phyloP scores from a whole-genome alignment of 2,113 vertebrate species.

The Theristicus caerulescens region DNA sequence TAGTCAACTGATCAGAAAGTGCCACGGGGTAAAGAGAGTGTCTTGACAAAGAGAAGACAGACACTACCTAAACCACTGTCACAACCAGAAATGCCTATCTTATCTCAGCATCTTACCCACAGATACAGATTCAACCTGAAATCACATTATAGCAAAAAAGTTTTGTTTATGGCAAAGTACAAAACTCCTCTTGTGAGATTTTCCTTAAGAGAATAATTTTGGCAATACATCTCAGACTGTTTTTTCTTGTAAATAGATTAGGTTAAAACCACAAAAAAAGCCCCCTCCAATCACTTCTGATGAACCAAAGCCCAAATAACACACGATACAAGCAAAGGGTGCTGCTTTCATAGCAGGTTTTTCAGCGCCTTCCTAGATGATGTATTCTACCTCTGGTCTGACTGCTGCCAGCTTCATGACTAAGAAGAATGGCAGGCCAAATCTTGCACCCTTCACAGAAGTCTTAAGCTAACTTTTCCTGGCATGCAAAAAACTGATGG shows the following conservation, averaged over 20 bases:
- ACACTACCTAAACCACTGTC: slow-evolving; percentile 53
- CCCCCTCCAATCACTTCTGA: not conserved
- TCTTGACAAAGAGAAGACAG: slow-evolving; percentile 52
- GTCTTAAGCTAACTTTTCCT: not conserved
- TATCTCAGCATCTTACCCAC: not conserved
- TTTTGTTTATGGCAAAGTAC: not conserved
- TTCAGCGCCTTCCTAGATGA: not conserved
- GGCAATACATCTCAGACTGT: not conserved
- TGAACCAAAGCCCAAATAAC: slow-evolving; percentile 36
- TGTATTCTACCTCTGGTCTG: not conserved
- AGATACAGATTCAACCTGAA: not conserved
- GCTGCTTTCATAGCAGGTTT: not conserved
- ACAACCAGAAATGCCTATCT: not conserved
- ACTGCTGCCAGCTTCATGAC: slow-evolving; percentile 43
- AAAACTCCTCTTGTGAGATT: not conserved
- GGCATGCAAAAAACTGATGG: not conserved
- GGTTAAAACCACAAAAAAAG: not conserved
- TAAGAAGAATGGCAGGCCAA: slow-evolving; percentile 35
- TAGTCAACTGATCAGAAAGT: slow-evolving; percentile 70
- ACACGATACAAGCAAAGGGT: not conserved
- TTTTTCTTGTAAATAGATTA: not conserved
- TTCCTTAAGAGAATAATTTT: not conserved
- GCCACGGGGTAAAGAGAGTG: slow-evolving; percentile 21
- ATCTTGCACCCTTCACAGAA: not conserved
- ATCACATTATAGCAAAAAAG: not conserved